Base-by-base conservation (phyloP, 2,888 invertebrate species). In the Megamerina dolium region DNA sequence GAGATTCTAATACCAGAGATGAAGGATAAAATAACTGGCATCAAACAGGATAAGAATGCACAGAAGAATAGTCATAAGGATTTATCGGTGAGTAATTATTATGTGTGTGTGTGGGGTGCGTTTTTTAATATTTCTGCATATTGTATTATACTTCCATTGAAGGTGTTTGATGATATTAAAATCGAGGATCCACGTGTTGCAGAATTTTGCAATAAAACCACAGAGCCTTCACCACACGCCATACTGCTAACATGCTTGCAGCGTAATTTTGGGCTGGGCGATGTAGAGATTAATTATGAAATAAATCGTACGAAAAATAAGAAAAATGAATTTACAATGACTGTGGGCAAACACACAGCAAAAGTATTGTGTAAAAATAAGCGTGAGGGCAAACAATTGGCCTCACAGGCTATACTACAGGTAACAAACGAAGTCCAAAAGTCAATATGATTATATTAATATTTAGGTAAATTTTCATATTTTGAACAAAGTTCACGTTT, bases 341-440 rank as follows among this genome's bases (percentile, higher is more conserved):
- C 82, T 10, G 94, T 95, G 30, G 95, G 94, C 37, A 90, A 91
- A 66, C 91, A 95, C 66, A 80, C 81, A 10, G 93, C 90, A 2
- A 86, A 85, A 17, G 92, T 96, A 17, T 76, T 85, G n/a, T 94
- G 95, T 69, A 87, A 89, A 68, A 97, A 96, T 73, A 97, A 97
- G 72, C 82, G 91, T 59, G 92, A 92, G 52, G 97, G 96, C 5
- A 96, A 96, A 68, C 97, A 99, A 66, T 75, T 87, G 55, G 97
- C 97, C 14, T 89, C 96, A 4, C 97, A 99, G 72, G 83, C 87
- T 8, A 92, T 97, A 55, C 73, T 97, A 34, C 87, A 89, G 78
- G 85, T 85, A 58, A 50, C 47, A 23, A 10, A 23, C n/a, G n/a
- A n/a, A n/a, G n/a, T 19, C 3, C 4, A 30, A 23, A 6, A 31